Conservation (phyloP, 2,797 vertebrate genomes). For the Microctenopoma stevenorrisi region DNA sequence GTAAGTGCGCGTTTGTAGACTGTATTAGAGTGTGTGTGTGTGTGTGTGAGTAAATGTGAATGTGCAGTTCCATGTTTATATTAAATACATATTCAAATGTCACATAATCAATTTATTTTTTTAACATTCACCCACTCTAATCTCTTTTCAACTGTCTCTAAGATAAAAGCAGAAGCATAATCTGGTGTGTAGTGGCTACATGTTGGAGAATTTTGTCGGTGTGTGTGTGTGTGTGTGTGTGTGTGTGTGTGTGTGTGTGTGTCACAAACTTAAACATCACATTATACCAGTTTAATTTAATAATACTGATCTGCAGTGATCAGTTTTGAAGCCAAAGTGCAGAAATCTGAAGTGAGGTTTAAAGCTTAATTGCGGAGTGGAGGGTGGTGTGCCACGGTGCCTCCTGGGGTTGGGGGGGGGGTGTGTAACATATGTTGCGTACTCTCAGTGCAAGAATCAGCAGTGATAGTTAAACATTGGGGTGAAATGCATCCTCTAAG, state of each 20-base stretch:
- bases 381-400: constrained; percentile 64
- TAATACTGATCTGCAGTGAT: constrained; percentile 69
- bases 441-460: constrained; percentile 65
- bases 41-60: constrained; percentile 21
- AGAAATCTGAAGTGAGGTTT: constrained; percentile 68
- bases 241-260: constrained; percentile 15
- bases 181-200: constrained; percentile 11
- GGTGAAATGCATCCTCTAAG: constrained; percentile 72
- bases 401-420: constrained; percentile 48
- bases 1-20: constrained; percentile 26
- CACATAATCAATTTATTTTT: constrained; percentile 38
- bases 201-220: constrained; percentile 16
- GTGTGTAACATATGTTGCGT: constrained; percentile 74
- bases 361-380: constrained; percentile 70
- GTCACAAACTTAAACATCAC: constrained; percentile 60
- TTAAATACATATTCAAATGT: constrained; percentile 55
- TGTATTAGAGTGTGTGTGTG: constrained; percentile 27
- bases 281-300: constrained; percentile 72
- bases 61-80: constrained; percentile 22
- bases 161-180: constrained; percentile 41
- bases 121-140: constrained; percentile 26
- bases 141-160: constrained; percentile 31
- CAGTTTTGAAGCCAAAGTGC: constrained; percentile 64
- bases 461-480: constrained; percentile 74
- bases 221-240: constrained; percentile 26